These are phyloP conservation scores for Emys orbicularis DNA, from an alignment of 2,797 vertebrate species.

Conservation along the genomic window DNA sequence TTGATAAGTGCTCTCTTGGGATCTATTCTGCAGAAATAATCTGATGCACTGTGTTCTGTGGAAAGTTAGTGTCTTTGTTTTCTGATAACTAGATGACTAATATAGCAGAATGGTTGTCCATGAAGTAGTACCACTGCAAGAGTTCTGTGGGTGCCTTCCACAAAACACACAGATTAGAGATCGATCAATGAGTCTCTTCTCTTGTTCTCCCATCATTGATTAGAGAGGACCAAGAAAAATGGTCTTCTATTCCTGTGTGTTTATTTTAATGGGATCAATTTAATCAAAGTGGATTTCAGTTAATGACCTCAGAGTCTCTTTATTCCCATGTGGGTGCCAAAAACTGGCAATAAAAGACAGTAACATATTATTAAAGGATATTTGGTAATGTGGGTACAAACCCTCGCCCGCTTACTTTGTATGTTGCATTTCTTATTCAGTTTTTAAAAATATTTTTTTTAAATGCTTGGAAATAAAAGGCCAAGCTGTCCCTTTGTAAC, in stretches of 20 bases:
- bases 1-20: neutral
- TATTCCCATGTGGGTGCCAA: constrained; percentile 22
- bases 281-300: constrained; percentile 52
- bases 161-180: constrained; percentile 36
- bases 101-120: neutral
- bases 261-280: constrained; percentile 66
- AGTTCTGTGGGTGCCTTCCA: neutral
- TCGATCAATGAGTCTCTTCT: neutral
- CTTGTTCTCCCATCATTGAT: constrained; percentile 4
- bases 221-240: constrained; percentile 17
- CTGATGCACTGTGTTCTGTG: neutral
- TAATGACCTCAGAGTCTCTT: constrained; percentile 31
- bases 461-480: constrained; percentile 22
- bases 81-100: neutral
- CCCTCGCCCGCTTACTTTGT: neutral
- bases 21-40: neutral
- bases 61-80: neutral
- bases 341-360: constrained; percentile 39
- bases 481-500: constrained; percentile 11
- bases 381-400: neutral
- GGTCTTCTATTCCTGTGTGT: constrained; percentile 22
- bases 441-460: neutral
- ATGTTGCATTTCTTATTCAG: neutral
- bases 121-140: fast-evolving
- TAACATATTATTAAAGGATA: neutral